Evolutionary conservation across 2,797 vertebrate species (phyloP), one percentile per base, ranked within the genome.

Genomic region (Syngnathus acus): DNA sequence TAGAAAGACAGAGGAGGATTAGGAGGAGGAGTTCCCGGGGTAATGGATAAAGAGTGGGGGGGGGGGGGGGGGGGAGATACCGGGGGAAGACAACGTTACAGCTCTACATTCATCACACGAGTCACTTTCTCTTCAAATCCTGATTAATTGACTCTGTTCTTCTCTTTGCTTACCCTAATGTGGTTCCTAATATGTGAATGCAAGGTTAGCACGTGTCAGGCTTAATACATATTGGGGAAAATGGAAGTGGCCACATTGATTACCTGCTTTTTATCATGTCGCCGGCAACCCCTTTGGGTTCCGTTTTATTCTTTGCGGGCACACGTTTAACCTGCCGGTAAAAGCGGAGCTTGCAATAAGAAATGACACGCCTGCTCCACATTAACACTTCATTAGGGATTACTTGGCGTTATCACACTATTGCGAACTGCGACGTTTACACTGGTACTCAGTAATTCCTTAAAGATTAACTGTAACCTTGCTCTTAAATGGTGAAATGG

Each of bases 91-190:
- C 26, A 54, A 38, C 55, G 40, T 21, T 57, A 32, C 42, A 37
- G 47, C 38, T 42, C 59, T 13, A 16, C 32, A 71, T 68, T 63
- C 21, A 72, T 71, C 51, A 62, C 42, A 17, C 62, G 10, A 68
- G 53, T 73, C 69, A 54, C 42, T 59, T 61, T 48, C 57, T 67
- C n/a, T 54, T 17, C 43, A 68, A 54, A 63, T 62, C 64, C 59
- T 62, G 6, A 42, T 37, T 19, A 76, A 70, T 50, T 37, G 2
- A 61, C 47, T 11, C 14, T 23, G 19, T 14, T 26, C 21, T 67
- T 50, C 60, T 9, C 64, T 70, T 55, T 32, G 19, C 10, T 69
- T 64, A 50, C 38, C 50, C 39, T 32, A 38, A 67, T 71, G 58
- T 8, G 43, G n/a, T 58, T 51, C 64, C 16, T 55, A 21, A 65